A percentile compares a stretch with the other conserved stretches of the same genome.
Conservation (phyloP, 1,140 invertebrate genomes). For the Apis cerana region DNA sequence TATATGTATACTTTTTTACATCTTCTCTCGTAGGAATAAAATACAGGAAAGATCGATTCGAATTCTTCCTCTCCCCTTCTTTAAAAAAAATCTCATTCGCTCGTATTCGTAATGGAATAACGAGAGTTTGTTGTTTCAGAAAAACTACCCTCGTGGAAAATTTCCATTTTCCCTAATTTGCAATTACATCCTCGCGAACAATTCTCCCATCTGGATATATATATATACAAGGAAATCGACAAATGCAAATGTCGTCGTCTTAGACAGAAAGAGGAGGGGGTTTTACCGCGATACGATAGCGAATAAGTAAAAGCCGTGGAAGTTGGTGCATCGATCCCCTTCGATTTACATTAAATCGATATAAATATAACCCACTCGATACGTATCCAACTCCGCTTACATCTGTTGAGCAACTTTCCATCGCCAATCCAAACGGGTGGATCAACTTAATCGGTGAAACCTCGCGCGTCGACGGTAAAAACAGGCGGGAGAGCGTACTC, state of each 20-base stretch:
- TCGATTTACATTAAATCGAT: slow-evolving; percentile 42
- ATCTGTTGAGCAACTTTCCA: slow-evolving; percentile 24
- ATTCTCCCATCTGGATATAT: too few relatives aligned
- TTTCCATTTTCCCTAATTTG: too few relatives aligned
- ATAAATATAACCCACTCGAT: slow-evolving; percentile 37
- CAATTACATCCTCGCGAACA: too few relatives aligned
- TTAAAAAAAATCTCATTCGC: too few relatives aligned
- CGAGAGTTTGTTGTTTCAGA: too few relatives aligned
- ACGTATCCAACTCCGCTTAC: slow-evolving; percentile 15
- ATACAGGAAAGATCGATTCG: too few relatives aligned
- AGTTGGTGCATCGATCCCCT: slow-evolving; percentile 8
- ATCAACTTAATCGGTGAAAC: slow-evolving; percentile 34
- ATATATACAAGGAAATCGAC: background rate
- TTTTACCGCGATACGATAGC: slow-evolving; percentile 15
- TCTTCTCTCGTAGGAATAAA: too few relatives aligned
- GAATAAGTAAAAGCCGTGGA: slow-evolving; percentile 20
- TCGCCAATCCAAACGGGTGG: slow-evolving; percentile 44
- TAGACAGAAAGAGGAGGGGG: slow-evolving; percentile 9
- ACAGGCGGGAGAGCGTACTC: background rate
- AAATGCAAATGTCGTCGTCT: slow-evolving; percentile 32
- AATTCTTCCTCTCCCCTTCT: too few relatives aligned
- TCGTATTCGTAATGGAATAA: too few relatives aligned
- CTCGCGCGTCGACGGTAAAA: slow-evolving; percentile 22
- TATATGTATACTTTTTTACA: too few relatives aligned
- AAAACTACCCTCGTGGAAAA: too few relatives aligned